Percentiles rank a stretch among this genome's conserved stretches.
Conservation (phyloP, 2,113 vertebrate species). For the Phoxinus phoxinus region DNA sequence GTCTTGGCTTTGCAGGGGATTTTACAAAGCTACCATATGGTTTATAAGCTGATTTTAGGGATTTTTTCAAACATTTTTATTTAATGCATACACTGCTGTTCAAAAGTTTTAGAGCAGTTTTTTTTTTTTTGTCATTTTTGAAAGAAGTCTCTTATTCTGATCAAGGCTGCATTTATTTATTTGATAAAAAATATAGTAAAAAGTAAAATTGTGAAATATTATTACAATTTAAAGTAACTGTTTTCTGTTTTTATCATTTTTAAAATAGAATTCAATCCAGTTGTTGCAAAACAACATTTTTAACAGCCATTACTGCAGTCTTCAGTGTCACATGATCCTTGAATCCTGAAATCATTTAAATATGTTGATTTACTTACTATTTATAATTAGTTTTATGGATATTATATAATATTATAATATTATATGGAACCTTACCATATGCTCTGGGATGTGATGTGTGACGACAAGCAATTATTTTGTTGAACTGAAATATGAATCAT, state of each 20-base stretch:
- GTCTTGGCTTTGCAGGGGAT: background rate
- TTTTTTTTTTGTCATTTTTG: background rate
- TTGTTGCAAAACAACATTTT: background rate
- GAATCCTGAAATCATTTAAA: background rate
- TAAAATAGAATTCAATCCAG: background rate
- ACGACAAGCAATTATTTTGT: slow-evolving; percentile 48
- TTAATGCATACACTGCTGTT: background rate
- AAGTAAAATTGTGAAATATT: background rate
- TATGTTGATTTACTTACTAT: background rate
- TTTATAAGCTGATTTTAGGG: slow-evolving; percentile 29
- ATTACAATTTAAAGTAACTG: background rate
- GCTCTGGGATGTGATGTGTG: background rate
- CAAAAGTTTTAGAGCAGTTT: background rate
- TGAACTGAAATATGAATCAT: slow-evolving; percentile 48
- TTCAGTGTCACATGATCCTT: background rate
- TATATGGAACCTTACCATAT: slow-evolving; percentile 16
- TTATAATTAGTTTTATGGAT: background rate
- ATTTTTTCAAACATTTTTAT: background rate
- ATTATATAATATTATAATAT: too few relatives aligned
- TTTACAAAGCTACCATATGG: slow-evolving; percentile 20
- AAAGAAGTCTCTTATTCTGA: background rate
- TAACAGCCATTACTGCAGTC: background rate
- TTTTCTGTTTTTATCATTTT: background rate
- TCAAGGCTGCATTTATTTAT: background rate
- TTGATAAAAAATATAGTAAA: background rate